Percentiles rank a stretch among this genome's conserved stretches.
Conservation (phyloP, 2,797 vertebrate species). For the Oryzias sinensis region DNA sequence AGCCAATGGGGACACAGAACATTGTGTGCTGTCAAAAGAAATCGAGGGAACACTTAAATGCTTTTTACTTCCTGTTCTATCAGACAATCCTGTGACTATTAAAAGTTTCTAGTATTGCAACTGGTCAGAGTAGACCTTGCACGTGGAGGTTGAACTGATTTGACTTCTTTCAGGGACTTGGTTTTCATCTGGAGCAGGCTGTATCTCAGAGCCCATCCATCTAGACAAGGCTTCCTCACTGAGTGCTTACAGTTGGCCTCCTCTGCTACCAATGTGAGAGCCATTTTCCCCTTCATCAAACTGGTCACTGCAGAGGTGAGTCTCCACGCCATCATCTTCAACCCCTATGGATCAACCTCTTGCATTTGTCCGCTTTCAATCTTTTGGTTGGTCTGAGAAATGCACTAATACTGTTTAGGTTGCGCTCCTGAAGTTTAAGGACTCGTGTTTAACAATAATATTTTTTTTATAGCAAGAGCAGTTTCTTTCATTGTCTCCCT, state of each 20-base stretch:
- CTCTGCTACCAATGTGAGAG: constrained; percentile 89
- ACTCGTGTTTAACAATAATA: too few relatives aligned
- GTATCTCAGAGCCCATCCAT: constrained; percentile 88
- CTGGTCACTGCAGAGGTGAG: constrained; percentile 90
- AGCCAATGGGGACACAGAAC: too few relatives aligned
- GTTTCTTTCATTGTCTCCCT: background rate
- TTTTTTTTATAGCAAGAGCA: too few relatives aligned
- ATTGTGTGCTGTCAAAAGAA: too few relatives aligned
- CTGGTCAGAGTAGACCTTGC: background rate
- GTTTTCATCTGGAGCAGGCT: constrained; percentile 98
- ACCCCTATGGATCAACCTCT: background rate
- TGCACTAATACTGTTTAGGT: too few relatives aligned
- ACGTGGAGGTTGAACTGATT: background rate
- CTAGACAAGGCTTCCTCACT: constrained; percentile 87
- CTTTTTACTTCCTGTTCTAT: too few relatives aligned
- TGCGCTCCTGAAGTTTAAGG: too few relatives aligned
- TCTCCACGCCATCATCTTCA: background rate
- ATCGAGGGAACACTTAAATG: too few relatives aligned
- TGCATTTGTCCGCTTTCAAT: background rate
- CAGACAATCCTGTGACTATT: too few relatives aligned
- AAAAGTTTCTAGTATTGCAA: background rate
- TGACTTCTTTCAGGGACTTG: constrained; percentile 83
- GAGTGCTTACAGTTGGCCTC: constrained; percentile 90
- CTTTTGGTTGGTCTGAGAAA: background rate
- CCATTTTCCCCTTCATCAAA: constrained; percentile 98